phyloP scores from a whole-genome alignment of 2,888 invertebrate species.

The Tetrapedia diversipes region DNA sequence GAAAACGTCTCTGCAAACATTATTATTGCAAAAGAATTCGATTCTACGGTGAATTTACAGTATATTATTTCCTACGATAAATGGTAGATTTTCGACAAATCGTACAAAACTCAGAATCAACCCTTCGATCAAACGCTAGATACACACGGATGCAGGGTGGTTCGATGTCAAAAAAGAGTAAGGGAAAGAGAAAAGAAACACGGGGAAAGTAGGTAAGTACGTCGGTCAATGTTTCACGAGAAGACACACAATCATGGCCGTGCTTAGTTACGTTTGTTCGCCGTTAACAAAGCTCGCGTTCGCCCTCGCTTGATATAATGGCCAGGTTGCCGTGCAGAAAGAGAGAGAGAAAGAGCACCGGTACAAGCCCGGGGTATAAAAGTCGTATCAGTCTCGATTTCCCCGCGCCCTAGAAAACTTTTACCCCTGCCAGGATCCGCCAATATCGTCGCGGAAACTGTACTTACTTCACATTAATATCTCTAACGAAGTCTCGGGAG shows the following conservation, averaged over 20 bases:
- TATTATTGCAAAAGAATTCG: no score
- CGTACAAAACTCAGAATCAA: no score
- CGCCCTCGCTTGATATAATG: conserved; percentile 48
- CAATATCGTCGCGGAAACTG: conserved; percentile 43
- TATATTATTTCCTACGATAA: no score
- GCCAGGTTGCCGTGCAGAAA: conserved; percentile 29
- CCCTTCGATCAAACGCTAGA: no score
- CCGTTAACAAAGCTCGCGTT: conserved; percentile 53
- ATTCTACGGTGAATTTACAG: no score
- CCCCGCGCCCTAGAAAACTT: conserved; percentile 54
- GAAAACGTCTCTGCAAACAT: no score
- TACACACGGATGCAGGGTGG: no score
- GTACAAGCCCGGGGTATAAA: conserved; percentile 41
- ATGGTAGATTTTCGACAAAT: no score
- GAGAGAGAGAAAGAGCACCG: no score
- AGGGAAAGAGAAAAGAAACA: background rate
- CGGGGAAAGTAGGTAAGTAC: background rate
- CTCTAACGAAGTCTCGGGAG: conserved; percentile 49
- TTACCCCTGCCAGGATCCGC: conserved; percentile 11
- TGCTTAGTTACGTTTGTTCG: conserved; percentile 22
- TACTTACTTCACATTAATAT: conserved; percentile 59
- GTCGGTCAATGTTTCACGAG: background rate
- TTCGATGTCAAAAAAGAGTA: background rate
- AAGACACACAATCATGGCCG: background rate
- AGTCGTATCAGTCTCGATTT: conserved; percentile 66